Evolutionary conservation across 1,140 invertebrate species (phyloP), one percentile per base, ranked within the genome.

Genomic region (Rhysida immarginata): DNA sequence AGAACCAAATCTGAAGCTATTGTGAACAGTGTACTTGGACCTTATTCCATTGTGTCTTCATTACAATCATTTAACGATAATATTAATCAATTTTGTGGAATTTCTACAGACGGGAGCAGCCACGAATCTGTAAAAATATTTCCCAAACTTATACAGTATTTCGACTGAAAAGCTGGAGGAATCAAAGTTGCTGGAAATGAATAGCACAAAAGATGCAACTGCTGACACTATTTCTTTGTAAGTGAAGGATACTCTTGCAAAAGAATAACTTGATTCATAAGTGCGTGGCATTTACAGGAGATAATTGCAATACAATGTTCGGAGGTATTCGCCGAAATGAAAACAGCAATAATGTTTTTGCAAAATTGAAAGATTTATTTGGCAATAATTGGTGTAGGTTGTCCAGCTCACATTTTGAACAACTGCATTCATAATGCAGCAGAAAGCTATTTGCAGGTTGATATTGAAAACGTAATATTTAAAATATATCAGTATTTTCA

Each of bases 361-460:
- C 55, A 50, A 56, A 56, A 26, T 52, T 56, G 55, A 56, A 52
- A 27, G 50, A 51, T 14, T 2, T 50, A 41, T n/a, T 29, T 14
- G 42, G 48, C 46, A 52, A 29, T 51, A 56, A 56, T 52, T 52
- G 46, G 48, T 50, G 23, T 56, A 35, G 55, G 48, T 11, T 56
- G 48, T 24, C 55, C 55, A 42, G 55, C 46, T 29, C 48, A 55
- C 48, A 56, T 56, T 52, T 26, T 52, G 2, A 56, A 56, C 35
- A 56, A 56, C 55, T 56, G 48, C 42, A 46, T 52, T 41, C 55
- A 56, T 56, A 44, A 52, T 20, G 55, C 25, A 56, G 48, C 48
- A 56, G 55, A 56, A 55, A 55, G 54, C 48, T 8, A 5, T 35
- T 52, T 56, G 46, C 26, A 56, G 42, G 50, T 56, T 56, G 46